phyloP scores from a whole-genome alignment of 2,888 invertebrate genomes.

The Ariolimax columbianus region DNA sequence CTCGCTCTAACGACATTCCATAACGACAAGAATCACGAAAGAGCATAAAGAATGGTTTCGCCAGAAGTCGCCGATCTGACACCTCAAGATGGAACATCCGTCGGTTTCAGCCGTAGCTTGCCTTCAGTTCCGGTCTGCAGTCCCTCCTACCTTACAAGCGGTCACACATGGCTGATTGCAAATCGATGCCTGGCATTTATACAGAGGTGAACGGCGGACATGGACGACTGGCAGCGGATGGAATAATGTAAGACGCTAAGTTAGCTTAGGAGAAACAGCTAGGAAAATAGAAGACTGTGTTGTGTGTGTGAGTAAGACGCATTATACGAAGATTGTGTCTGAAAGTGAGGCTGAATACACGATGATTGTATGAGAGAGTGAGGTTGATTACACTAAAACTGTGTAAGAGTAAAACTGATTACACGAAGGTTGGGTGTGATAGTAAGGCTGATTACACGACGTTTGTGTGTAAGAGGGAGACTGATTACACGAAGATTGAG shows the following conservation, averaged over 20 bases:
- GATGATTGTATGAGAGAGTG: not conserved
- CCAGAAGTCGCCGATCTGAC: not conserved
- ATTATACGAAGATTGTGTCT: too few species aligned
- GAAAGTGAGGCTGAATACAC: not conserved
- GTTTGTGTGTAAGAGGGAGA: not conserved
- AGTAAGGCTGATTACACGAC: not conserved
- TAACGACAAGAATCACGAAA: not conserved
- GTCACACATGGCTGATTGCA: conserved; percentile 11
- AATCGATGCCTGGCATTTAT: not conserved
- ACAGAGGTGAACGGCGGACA: not conserved
- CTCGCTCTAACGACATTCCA: not conserved
- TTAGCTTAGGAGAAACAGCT: not conserved
- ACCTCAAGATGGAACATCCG: conserved; percentile 14
- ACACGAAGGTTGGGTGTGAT: not conserved
- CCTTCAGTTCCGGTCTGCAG: conserved; percentile 19
- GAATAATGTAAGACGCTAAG: not conserved
- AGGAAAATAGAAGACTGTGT: too few species aligned
- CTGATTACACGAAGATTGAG: not conserved
- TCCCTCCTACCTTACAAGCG: not conserved
- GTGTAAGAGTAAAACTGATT: not conserved
- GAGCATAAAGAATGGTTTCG: not conserved
- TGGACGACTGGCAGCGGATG: not conserved
- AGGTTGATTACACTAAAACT: not conserved
- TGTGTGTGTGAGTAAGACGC: too few species aligned
- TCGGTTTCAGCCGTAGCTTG: not conserved